Conservation (phyloP, 2,797 vertebrate genomes). For the Pelodytes ibericus region DNA sequence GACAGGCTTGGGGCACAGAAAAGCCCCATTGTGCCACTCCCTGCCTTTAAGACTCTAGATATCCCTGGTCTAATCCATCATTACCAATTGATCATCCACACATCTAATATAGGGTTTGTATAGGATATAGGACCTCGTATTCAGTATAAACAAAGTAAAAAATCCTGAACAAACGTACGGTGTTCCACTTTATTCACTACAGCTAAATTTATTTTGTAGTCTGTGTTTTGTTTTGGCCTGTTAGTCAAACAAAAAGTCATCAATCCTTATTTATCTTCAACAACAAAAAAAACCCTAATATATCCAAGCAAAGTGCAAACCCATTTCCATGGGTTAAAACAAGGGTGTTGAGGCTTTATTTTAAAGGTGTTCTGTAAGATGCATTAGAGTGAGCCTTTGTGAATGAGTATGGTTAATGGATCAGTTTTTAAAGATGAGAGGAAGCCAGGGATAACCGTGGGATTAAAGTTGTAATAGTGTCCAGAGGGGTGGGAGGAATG, state of each 20-base stretch:
- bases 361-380: background rate
- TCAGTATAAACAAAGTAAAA: no score
- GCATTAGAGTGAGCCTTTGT: background rate
- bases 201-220: no score
- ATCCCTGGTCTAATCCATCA: background rate
- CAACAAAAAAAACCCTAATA: no score
- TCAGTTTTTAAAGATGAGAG: slow-evolving; percentile 33
- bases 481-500: slow-evolving; percentile 43
- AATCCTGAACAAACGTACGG: no score
- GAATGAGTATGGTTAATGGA: slow-evolving; percentile 12
- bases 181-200: no score
- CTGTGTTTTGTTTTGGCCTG: no score
- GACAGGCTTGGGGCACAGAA: background rate
- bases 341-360: background rate
- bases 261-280: no score
- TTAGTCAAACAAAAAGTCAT: no score
- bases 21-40: background rate
- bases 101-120: no score
- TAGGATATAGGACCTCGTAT: no score
- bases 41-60: background rate
- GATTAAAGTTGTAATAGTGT: slow-evolving; percentile 42
- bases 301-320: no score
- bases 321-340: background rate
- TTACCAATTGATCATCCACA: slow-evolving; percentile 10
- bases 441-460: slow-evolving; percentile 33